These are phyloP conservation scores for Ianthella basta DNA, from an alignment of 37 sponge, comb jelly and placozoan species.

Conservation along the genomic window DNA sequence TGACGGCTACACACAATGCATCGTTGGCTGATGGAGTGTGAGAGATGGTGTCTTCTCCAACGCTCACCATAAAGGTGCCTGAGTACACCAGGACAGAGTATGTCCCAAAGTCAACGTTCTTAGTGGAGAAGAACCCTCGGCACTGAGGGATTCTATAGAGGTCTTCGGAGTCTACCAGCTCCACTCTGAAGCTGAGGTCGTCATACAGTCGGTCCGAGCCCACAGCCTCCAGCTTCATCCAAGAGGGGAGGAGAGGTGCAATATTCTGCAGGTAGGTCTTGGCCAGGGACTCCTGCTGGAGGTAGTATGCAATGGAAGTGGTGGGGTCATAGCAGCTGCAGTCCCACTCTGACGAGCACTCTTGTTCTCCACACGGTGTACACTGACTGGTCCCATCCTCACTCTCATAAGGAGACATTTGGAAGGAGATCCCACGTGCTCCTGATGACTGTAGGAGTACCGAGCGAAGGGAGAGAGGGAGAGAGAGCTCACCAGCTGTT, in stretches of 20 bases:
- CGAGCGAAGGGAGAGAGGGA: not conserved
- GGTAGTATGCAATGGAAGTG: not conserved
- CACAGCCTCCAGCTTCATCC: conserved; percentile 7
- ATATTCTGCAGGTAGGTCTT: not conserved
- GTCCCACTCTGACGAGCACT: not conserved
- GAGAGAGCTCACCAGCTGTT: not conserved
- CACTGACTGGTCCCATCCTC: not conserved
- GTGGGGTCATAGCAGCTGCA: conserved; percentile 3
- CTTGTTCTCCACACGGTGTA: not conserved
- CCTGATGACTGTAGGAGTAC: not conserved
- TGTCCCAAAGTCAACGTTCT: not conserved
- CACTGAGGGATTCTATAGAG: not conserved
- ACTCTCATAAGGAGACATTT: not conserved
- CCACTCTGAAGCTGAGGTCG: not conserved
- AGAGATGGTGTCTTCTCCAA: not conserved
- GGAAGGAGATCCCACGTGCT: not conserved
- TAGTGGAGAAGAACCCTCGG: conserved; percentile 1
- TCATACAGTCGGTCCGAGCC: not conserved
- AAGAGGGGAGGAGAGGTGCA: conserved; percentile 5
- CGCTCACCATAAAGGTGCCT: conserved; percentile 3
- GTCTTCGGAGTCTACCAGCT: not conserved
- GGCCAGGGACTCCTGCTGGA: conserved; percentile 5
- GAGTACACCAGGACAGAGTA: conserved; percentile 19
- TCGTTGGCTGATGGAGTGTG: not conserved
- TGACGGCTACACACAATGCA: conserved; percentile 4